Evolutionary conservation across 2,888 invertebrate species (phyloP), one percentile per base, ranked within the genome.

Genomic region (Noctua comes): DNA sequence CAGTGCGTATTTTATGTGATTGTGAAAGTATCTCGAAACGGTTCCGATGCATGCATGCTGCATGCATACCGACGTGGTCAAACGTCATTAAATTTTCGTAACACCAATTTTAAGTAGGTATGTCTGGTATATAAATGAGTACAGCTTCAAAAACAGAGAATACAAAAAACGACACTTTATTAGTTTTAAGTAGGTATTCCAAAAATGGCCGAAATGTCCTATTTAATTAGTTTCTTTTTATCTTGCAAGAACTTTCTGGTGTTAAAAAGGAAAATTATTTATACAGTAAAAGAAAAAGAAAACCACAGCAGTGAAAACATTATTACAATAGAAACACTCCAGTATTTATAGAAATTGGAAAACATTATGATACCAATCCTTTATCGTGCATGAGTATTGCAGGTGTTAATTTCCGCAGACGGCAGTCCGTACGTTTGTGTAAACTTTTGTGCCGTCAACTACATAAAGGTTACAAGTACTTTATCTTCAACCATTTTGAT

Each of bases 361-460:
- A 78, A 80, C 72, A 76, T 78, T 71, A 79, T 71, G 36, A 73
- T 77, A 78, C 65, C 57, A 54, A 72, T 78, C 51, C 51, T 54
- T 57, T 76, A 76, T 76, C 72, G 72, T 74, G 59, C 18, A 46
- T 21, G 48, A 78, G 59, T 57, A n/a, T n/a, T 43, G 74, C 86
- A 87, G 79, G 80, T 85, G 79, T 80, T 87, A 83, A 79, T 85
- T 74, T 66, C 69, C 65, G 73, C 79, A 46, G 73, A 46, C 68
- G 64, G 43, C n/a, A n/a, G 62, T 65, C 68, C 51, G n/a, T 48
- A 13, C 51, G 59, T 62, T 76, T 82, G 66, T 75, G 51, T 77
- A 71, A 80, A 78, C 69, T 81, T 73, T 40, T 51, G 48, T 72
- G 64, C 8, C 27, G 57, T 64, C 24, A 62, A 36, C 7, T 57